Conservation (phyloP, 2,113 vertebrate species). For the Callocephalon fimbriatum region DNA sequence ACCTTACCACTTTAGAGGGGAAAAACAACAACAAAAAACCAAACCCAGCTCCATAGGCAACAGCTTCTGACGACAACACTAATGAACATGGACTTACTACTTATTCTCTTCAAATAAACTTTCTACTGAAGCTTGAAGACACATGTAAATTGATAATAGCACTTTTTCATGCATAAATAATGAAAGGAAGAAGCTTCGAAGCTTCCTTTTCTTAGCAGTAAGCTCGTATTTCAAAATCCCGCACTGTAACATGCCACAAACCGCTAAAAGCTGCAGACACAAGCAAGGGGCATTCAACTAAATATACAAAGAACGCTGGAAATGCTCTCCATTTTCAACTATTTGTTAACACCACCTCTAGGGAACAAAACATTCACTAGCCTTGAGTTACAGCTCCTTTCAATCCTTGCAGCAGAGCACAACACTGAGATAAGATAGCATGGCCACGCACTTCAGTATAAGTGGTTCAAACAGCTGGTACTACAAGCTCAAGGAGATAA, state of each 20-base stretch:
- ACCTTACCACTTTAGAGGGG: background rate
- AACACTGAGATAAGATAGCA: background rate
- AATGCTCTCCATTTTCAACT: slow-evolving; percentile 17
- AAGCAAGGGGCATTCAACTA: background rate
- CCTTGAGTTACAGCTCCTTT: slow-evolving; percentile 40
- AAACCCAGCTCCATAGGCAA: background rate
- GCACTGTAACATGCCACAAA: background rate
- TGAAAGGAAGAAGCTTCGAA: background rate
- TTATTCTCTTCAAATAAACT: background rate
- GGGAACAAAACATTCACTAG: background rate
- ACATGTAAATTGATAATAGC: slow-evolving; percentile 25
- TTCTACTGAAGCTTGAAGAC: slow-evolving; percentile 40
- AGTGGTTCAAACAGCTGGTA: background rate
- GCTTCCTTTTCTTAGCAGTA: background rate
- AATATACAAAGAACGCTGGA: background rate
- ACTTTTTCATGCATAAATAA: background rate
- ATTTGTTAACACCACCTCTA: slow-evolving; percentile 2
- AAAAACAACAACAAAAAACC: background rate
- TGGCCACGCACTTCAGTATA: background rate
- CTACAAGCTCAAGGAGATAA: slow-evolving; percentile 23
- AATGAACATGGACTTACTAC: background rate
- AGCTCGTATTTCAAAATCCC: slow-evolving; percentile 42
- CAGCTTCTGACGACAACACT: background rate
- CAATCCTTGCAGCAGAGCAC: background rate
- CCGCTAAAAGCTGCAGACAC: background rate